These are phyloP conservation scores for Typhlomys cinereus DNA, from an alignment of 2,113 vertebrate genomes.

Conservation along the genomic window DNA sequence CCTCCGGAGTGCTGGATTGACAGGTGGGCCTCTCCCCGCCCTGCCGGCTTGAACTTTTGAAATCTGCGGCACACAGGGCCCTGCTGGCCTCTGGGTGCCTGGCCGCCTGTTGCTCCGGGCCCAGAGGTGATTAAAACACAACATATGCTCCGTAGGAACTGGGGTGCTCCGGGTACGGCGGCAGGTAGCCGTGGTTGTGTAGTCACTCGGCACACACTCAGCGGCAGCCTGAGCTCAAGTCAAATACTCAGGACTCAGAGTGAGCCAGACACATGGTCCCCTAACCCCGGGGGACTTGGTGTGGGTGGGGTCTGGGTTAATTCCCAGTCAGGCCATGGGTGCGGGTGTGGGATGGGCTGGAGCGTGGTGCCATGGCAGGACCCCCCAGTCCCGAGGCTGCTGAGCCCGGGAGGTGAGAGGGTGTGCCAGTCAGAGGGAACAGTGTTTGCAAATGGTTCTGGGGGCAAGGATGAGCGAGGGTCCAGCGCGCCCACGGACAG, in stretches of 20 bases:
- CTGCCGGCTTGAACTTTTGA: background rate
- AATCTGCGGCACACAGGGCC: accelerated
- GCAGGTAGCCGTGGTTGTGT: accelerated
- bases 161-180: accelerated
- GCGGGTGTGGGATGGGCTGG: background rate
- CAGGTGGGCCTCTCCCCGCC: background rate
- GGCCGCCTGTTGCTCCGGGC: background rate
- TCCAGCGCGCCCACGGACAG: accelerated
- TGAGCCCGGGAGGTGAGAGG: background rate
- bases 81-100: background rate
- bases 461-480: background rate
- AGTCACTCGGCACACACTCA: background rate
- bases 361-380: background rate
- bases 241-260: accelerated
- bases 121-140: background rate
- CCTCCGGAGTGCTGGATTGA: background rate
- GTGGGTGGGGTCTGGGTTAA: background rate
- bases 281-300: no score
- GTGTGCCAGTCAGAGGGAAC: background rate
- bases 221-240: background rate
- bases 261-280: background rate
- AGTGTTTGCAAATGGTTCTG: background rate
- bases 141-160: background rate
- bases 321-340: accelerated
- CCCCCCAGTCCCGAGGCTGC: background rate